phyloP scores from a whole-genome alignment of 1,140 invertebrate genomes.

The Drosophila fuyamai region DNA sequence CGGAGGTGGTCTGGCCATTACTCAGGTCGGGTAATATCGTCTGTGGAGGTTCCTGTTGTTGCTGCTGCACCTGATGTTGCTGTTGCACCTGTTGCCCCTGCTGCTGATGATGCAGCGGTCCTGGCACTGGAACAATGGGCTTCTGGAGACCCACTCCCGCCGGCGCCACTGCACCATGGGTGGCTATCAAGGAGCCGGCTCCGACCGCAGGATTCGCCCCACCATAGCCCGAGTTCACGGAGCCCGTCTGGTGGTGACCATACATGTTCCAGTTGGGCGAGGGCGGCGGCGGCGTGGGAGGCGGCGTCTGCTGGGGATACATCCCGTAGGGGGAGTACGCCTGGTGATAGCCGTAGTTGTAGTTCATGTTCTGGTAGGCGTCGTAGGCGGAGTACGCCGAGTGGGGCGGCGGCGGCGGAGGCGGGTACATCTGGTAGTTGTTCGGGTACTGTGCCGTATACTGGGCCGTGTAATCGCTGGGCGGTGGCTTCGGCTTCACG shows the following conservation, averaged over 20 bases:
- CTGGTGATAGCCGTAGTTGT: slow-evolving; percentile 84
- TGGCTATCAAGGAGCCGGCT: slow-evolving; percentile 51
- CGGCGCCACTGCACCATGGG: slow-evolving; percentile 43
- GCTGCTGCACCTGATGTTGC: slow-evolving; percentile 41
- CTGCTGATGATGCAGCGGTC: slow-evolving; percentile 44
- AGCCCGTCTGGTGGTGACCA: slow-evolving; percentile 77
- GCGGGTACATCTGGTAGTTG: slow-evolving; percentile 84
- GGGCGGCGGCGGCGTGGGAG: slow-evolving; percentile 77
- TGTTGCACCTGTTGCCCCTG: slow-evolving; percentile 37
- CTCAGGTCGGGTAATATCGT: slow-evolving; percentile 71
- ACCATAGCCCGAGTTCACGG: slow-evolving; percentile 52
- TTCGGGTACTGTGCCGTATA: slow-evolving; percentile 80
- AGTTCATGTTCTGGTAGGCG: slow-evolving; percentile 84
- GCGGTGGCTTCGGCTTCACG: slow-evolving; percentile 84
- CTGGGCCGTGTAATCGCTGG: slow-evolving; percentile 76
- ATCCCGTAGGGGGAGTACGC: slow-evolving; percentile 82
- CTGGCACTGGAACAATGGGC: slow-evolving; percentile 29
- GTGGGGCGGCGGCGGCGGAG: slow-evolving; percentile 76
- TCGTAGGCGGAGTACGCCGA: slow-evolving; percentile 82
- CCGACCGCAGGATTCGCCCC: slow-evolving; percentile 26
- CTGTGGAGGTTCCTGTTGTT: slow-evolving; percentile 64
- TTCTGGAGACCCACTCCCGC: slow-evolving; percentile 50
- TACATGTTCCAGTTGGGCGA: slow-evolving; percentile 88
- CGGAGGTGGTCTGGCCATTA: slow-evolving; percentile 37
- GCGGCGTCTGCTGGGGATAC: slow-evolving; percentile 85